Evolutionary conservation across 2,888 invertebrate genomes (phyloP).

Genomic region (Incurvaria masculella): DNA sequence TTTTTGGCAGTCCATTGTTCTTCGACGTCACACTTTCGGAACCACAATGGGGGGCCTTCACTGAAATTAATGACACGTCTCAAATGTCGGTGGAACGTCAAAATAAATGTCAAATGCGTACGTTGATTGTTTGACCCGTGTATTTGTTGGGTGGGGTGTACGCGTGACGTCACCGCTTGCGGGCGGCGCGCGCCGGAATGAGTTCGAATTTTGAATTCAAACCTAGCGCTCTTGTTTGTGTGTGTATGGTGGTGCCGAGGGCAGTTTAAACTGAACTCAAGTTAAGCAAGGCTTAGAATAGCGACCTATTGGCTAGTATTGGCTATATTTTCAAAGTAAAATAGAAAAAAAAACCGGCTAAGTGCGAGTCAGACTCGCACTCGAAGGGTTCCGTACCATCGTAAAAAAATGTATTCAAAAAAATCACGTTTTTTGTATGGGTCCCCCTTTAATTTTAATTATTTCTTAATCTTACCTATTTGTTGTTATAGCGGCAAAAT

Average conservation of each 20-base stretch:
- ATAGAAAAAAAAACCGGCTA: too few species aligned
- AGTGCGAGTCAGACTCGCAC: too few species aligned
- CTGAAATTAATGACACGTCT: background rate
- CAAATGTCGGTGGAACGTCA: background rate
- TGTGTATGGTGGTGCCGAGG: background rate
- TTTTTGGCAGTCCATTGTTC: background rate
- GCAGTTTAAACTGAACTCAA: background rate
- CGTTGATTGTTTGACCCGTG: background rate
- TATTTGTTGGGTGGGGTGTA: background rate
- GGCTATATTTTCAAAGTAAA: background rate
- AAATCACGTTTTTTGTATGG: too few species aligned
- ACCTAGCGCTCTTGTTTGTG: background rate
- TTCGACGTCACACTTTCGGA: background rate
- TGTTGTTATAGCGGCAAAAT: too few species aligned
- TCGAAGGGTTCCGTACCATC: too few species aligned
- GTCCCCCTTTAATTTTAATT: too few species aligned
- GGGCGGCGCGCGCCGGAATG: conserved; percentile 1
- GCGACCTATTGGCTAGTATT: background rate
- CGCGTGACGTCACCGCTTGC: conserved; percentile 1
- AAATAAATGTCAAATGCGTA: background rate
- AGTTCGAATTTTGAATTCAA: conserved; percentile 3
- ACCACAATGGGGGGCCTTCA: background rate
- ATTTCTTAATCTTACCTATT: too few species aligned
- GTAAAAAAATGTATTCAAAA: too few species aligned
- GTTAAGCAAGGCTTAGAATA: background rate